Base-by-base conservation (phyloP, 1,140 invertebrate species). In the Anoplophora glabripennis region DNA sequence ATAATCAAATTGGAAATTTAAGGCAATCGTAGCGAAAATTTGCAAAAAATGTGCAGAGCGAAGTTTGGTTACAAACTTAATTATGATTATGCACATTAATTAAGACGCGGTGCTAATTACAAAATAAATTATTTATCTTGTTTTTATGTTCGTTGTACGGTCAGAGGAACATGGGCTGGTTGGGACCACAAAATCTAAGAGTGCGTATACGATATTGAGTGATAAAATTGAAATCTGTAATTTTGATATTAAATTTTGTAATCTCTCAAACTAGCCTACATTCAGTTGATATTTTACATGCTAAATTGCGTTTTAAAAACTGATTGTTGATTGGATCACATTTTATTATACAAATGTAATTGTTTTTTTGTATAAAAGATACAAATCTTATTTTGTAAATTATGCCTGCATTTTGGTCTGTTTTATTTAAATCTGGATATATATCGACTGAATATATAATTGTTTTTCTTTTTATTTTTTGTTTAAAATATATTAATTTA, bases 401-500 rank as follows among this genome's bases (percentile, higher is more conserved):
- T 34, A 10, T 11, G 38, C 47, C 44, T 62, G 36, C 53, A 57
- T 55, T 58, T 59, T 55, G 36, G 45, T 55, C 45, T 59, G 47
- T 15, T 47, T 56, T 61, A 42, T 53, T 17, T 52, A 57, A 44
- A 61, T 56, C 53, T 58, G 44, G 53, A 66, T 60, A 67, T n/a
- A n/a, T 68, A 65, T 62, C 56, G 65, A 69, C 66, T 66, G 66
- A 70, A 57, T 55, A 60, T 64, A 61, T 59, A 59, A 28, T 28
- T 28, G 21, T 28, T 28, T 28, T 28, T 28, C 21, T 28, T 28
- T 28, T 67, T 67, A 64, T 58, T 70, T 67, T 68, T 68, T 67
- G 65, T 68, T 70, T 70, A 61, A 70, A 70, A 70, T 70, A 70
- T 70, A 70, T 68, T 68, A 66, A 65, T 70, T 68, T 67, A 66